These are phyloP conservation scores for Porites australiensis DNA, from an alignment of 64 coral and sea anemone species.

Conservation along the genomic window DNA sequence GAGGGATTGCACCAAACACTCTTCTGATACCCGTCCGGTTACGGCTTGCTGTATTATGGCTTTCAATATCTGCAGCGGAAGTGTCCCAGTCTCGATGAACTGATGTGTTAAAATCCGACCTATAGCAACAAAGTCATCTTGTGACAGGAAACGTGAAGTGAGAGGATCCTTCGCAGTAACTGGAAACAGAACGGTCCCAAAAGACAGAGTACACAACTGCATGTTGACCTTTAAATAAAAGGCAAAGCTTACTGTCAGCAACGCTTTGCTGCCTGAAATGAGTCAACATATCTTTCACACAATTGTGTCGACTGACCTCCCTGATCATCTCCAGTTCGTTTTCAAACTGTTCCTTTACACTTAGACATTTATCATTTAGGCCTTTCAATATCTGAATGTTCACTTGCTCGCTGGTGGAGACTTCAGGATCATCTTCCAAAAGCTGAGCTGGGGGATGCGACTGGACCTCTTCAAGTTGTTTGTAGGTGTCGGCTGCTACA, in stretches of 20 bases:
- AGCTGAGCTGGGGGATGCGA: background rate
- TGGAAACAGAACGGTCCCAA: constrained; percentile 45
- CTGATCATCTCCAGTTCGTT: background rate
- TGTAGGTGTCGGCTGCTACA: background rate
- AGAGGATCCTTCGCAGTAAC: constrained; percentile 45
- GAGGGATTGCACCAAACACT: constrained; percentile 55
- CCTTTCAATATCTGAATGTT: background rate
- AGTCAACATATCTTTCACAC: constrained; percentile 35
- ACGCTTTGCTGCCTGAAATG: constrained; percentile 21
- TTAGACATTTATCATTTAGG: constrained; percentile 5
- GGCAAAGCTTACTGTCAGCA: background rate
- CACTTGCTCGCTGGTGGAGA: background rate
- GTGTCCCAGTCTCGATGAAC: constrained; percentile 64
- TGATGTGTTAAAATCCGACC: constrained; percentile 68
- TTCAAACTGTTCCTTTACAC: background rate
- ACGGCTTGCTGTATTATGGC: constrained; percentile 61
- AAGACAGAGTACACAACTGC: constrained; percentile 61
- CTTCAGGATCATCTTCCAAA: background rate
- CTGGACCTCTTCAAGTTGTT: background rate
- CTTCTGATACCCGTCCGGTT: constrained; percentile 54
- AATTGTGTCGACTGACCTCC: constrained; percentile 30
- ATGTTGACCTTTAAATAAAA: constrained; percentile 42
- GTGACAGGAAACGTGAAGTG: constrained; percentile 51
- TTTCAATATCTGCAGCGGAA: constrained; percentile 64
- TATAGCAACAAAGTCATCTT: constrained; percentile 49